Percentiles rank a stretch among this genome's conserved stretches.
Evolutionary conservation across 1,140 invertebrate species (phyloP).

Genomic region (Bursaphelenchus mucronatus): DNA sequence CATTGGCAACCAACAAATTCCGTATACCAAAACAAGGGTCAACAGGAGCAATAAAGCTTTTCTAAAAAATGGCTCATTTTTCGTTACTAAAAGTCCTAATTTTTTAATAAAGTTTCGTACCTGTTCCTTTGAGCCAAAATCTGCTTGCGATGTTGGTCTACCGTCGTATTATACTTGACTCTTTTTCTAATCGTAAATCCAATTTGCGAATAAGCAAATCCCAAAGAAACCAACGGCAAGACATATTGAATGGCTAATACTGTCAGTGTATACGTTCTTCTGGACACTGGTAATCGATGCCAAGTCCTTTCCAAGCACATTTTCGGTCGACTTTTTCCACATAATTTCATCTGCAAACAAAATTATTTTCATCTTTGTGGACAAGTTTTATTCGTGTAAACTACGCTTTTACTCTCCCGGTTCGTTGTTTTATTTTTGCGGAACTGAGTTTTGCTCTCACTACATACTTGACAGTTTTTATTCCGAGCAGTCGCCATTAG

Average conservation of each 20-base stretch:
- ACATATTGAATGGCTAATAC: slow-evolving; percentile 59
- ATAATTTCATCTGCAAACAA: slow-evolving; percentile 43
- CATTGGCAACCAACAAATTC: slow-evolving; percentile 54
- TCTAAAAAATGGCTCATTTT: slow-evolving; percentile 26
- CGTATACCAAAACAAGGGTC: slow-evolving; percentile 53
- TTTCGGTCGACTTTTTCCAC: slow-evolving; percentile 43
- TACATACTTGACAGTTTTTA: too few relatives aligned
- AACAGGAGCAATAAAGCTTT: slow-evolving; percentile 55
- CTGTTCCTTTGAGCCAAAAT: slow-evolving; percentile 35
- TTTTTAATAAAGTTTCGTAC: slow-evolving; percentile 26
- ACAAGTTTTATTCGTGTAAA: background rate
- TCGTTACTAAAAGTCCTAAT: slow-evolving; percentile 11
- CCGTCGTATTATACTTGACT: slow-evolving; percentile 46
- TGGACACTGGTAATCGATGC: slow-evolving; percentile 50
- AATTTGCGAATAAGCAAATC: slow-evolving; percentile 57
- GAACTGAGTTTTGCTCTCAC: too few relatives aligned
- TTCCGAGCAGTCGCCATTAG: too few relatives aligned
- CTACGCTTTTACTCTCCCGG: too few relatives aligned
- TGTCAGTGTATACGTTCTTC: slow-evolving; percentile 51
- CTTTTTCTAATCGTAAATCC: slow-evolving; percentile 56
- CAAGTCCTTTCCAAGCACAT: slow-evolving; percentile 51
- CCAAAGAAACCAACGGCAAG: slow-evolving; percentile 52
- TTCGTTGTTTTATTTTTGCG: too few relatives aligned
- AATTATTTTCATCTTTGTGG: background rate
- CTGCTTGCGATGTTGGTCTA: slow-evolving; percentile 38